Conservation (phyloP, 1,140 invertebrate genomes). For the Drosophila lacertosa region DNA sequence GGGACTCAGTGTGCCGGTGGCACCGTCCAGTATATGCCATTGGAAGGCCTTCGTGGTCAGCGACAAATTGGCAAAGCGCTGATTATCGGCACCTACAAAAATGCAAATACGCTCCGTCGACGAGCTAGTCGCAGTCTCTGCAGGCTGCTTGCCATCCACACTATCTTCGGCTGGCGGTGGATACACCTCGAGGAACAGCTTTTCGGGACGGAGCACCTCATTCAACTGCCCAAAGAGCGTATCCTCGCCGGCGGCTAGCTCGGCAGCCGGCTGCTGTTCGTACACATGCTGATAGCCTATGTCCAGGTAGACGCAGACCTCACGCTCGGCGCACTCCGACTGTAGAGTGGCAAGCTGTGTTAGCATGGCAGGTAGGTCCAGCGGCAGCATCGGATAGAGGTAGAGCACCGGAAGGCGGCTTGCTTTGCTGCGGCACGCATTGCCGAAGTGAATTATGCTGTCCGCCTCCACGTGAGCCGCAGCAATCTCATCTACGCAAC, state of each 20-base stretch:
- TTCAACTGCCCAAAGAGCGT: constrained; percentile 38
- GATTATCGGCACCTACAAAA: constrained; percentile 85
- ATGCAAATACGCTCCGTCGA: constrained; percentile 82
- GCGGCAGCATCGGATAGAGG: constrained; percentile 86
- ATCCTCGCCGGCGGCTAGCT: constrained; percentile 21
- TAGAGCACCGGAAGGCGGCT: constrained; percentile 90
- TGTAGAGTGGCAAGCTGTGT: constrained; percentile 61
- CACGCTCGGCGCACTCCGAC: constrained; percentile 72
- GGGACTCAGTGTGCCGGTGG: constrained; percentile 29
- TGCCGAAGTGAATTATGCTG: constrained; percentile 95
- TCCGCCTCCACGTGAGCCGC: constrained; percentile 94
- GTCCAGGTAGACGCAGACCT: constrained; percentile 90
- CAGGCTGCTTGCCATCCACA: not conserved
- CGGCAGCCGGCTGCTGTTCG: constrained; percentile 82
- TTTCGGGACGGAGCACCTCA: constrained; percentile 44
- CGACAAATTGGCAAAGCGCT: constrained; percentile 85
- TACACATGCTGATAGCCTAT: constrained; percentile 88
- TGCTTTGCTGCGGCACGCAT: constrained; percentile 92
- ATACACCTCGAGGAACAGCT: constrained; percentile 56
- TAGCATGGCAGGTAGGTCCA: constrained; percentile 84
- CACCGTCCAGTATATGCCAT: constrained; percentile 74
- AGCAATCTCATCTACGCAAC: constrained; percentile 95
- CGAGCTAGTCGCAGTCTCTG: not conserved
- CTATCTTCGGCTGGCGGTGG: constrained; percentile 48
- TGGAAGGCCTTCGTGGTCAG: constrained; percentile 84